phyloP scores from a whole-genome alignment of 2,113 vertebrate genomes.

The Columba janthina region DNA sequence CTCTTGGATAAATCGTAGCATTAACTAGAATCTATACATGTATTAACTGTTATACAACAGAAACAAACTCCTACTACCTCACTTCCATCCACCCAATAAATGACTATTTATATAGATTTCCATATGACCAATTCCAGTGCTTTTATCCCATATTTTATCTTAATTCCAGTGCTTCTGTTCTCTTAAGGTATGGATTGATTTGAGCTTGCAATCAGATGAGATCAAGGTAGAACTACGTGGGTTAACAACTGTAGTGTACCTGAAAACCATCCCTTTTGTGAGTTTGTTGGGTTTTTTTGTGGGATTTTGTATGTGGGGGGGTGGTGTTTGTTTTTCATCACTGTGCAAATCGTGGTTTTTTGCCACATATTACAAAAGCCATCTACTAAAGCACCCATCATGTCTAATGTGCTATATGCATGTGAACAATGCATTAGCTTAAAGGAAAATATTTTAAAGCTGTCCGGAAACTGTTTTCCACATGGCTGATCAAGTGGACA shows the following conservation, averaged over 20 bases:
- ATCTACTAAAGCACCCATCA: background rate
- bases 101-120: background rate
- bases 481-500: slow-evolving; percentile 9
- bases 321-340: background rate
- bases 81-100: background rate
- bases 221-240: background rate
- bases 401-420: background rate
- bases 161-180: background rate
- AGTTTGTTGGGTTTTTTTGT: background rate
- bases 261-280: background rate
- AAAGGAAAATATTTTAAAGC: slow-evolving; percentile 14
- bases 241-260: background rate
- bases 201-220: background rate
- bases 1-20: background rate
- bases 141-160: background rate
- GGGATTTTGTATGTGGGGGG: background rate
- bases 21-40: background rate
- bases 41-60: background rate
- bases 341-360: background rate
- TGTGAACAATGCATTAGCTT: background rate
- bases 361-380: background rate
- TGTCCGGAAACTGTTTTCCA: slow-evolving; percentile 11
- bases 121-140: background rate
- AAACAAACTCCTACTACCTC: background rate
- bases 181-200: background rate